Conservation (phyloP, 2,797 vertebrate species). For the Pagetopsis macropterus region DNA sequence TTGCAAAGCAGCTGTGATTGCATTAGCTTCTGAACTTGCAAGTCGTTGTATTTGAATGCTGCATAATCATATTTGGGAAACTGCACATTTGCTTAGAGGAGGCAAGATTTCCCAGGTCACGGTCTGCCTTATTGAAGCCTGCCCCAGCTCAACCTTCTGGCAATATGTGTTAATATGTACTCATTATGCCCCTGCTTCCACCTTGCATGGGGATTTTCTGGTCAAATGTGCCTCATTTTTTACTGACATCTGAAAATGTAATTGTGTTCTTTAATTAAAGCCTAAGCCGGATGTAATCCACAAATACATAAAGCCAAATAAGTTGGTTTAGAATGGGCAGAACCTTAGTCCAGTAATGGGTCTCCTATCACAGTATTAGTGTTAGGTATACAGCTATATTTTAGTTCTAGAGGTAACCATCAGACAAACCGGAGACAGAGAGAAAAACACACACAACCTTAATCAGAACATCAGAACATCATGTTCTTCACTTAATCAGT, state of each 20-base stretch:
- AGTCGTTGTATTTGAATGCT: conserved; percentile 19
- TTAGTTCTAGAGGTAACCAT: conserved; percentile 27
- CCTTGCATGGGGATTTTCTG: background rate
- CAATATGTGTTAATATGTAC: background rate
- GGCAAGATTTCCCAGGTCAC: background rate
- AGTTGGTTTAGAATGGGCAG: background rate
- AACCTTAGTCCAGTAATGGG: background rate
- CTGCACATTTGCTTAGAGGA: conserved; percentile 10
- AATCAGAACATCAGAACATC: conserved; percentile 58
- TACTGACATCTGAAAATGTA: background rate
- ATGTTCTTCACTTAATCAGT: conserved; percentile 63
- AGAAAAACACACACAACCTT: conserved; percentile 46
- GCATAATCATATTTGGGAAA: conserved; percentile 17
- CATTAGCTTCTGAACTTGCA: conserved; percentile 27
- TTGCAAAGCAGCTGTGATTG: conserved; percentile 10
- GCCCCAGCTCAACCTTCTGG: background rate
- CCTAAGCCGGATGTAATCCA: background rate
- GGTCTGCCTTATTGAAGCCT: conserved; percentile 7
- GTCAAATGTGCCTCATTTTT: background rate
- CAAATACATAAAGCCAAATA: background rate
- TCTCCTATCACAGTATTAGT: background rate
- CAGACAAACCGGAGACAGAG: conserved; percentile 33
- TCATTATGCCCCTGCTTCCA: background rate
- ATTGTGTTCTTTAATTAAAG: background rate
- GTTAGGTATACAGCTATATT: background rate